Evolutionary conservation across 2,888 invertebrate species (phyloP).

Genomic region (Xylota sylvarum): DNA sequence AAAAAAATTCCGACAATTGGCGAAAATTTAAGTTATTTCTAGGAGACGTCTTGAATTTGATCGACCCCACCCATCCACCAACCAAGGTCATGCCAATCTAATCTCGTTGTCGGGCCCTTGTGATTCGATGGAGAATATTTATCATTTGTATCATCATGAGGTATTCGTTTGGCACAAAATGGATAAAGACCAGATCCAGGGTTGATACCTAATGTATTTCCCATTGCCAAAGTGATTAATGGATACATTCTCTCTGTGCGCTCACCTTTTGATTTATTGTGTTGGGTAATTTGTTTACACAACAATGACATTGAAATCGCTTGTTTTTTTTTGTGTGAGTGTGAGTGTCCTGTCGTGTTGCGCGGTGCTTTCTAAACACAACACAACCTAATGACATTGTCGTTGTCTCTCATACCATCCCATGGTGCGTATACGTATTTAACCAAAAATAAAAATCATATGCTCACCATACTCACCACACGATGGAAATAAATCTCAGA

Average conservation of each 20-base stretch:
- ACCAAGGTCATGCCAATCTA: constrained; percentile 53
- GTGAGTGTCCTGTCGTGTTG: not conserved
- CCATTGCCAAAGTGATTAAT: constrained; percentile 73
- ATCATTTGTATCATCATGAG: constrained; percentile 61
- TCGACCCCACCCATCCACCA: constrained; percentile 34
- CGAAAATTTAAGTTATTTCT: constrained; percentile 14
- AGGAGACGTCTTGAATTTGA: constrained; percentile 14
- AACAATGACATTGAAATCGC: constrained; percentile 62
- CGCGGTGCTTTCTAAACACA: not conserved
- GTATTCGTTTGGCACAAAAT: constrained; percentile 33
- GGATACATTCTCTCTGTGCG: constrained; percentile 55
- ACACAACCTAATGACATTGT: not conserved
- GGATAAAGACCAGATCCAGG: constrained; percentile 36
- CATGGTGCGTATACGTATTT: constrained; percentile 48
- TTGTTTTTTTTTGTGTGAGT: not conserved
- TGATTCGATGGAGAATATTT: constrained; percentile 60
- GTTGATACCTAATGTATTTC: constrained; percentile 64
- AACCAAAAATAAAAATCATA: constrained; percentile 60
- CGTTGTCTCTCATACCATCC: not conserved
- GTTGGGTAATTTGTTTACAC: constrained; percentile 69
- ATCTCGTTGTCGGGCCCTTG: constrained; percentile 12
- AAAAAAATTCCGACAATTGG: constrained; percentile 15
- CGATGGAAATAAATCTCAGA: constrained; percentile 66
- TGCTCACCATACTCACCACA: constrained; percentile 33
- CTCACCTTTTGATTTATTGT: constrained; percentile 74